Conservation (phyloP, 2,113 vertebrate species). For the Hyperoodon ampullatus region DNA sequence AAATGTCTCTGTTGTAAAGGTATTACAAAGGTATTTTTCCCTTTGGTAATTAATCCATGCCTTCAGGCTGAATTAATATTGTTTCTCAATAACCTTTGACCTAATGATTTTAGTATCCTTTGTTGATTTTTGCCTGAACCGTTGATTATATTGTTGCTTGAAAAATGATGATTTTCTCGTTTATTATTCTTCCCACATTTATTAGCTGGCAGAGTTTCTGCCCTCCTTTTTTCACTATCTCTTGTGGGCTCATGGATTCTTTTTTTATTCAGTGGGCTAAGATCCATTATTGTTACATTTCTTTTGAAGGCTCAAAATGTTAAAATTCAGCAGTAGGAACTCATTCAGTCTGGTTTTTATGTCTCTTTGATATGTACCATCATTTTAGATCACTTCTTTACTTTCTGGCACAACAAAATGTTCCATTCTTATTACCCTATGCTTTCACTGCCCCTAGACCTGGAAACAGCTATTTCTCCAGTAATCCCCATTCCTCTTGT, state of each 20-base stretch:
- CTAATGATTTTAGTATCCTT: background rate
- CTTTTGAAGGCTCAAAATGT: background rate
- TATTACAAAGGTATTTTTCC: background rate
- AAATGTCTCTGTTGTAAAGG: background rate
- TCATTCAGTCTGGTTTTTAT: background rate
- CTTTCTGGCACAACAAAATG: background rate
- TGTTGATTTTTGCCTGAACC: constrained; percentile 12
- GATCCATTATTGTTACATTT: background rate
- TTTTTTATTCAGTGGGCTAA: background rate
- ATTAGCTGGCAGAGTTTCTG: background rate
- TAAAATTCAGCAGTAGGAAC: constrained; percentile 20
- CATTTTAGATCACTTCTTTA: background rate
- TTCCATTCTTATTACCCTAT: background rate
- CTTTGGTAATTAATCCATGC: background rate
- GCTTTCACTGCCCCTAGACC: background rate
- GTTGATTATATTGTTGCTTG: background rate
- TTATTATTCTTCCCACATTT: background rate
- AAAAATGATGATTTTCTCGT: background rate
- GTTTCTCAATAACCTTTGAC: constrained; percentile 16
- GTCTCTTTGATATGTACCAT: background rate
- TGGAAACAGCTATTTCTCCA: background rate
- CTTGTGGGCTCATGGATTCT: background rate
- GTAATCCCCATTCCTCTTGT: background rate
- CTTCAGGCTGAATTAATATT: background rate
- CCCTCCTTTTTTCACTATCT: background rate